Evolutionary conservation across 2,113 vertebrate genomes (phyloP).

Genomic region (Lepus americanus): DNA sequence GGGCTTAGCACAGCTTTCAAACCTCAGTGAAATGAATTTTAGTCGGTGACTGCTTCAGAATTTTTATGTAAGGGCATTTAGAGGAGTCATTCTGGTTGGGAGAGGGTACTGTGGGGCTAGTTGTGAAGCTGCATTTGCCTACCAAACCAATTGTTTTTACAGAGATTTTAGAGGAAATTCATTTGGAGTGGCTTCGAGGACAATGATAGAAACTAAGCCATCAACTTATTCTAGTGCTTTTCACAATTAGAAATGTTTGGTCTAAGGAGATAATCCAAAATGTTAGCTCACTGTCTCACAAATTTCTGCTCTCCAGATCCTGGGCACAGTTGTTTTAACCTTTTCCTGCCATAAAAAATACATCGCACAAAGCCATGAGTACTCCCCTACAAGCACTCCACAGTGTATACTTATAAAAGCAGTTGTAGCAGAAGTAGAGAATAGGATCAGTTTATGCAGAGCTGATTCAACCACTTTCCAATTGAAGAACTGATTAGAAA

Average conservation of each 20-base stretch:
- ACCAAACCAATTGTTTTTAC: background rate
- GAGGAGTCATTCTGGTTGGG: background rate
- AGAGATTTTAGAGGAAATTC: background rate
- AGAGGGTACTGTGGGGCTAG: background rate
- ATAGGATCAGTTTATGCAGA: background rate
- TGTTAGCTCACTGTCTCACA: slow-evolving; percentile 34
- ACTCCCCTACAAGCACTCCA: background rate
- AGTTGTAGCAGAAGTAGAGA: slow-evolving; percentile 14
- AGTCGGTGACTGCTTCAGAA: background rate
- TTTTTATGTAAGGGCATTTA: background rate
- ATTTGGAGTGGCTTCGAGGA: background rate
- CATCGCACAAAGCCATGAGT: background rate
- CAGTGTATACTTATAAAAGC: slow-evolving; percentile 1
- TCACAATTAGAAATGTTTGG: background rate
- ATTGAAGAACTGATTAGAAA: slow-evolving; percentile 65
- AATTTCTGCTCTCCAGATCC: slow-evolving; percentile 4
- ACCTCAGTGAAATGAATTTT: slow-evolving; percentile 24
- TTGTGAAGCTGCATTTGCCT: background rate
- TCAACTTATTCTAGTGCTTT: background rate
- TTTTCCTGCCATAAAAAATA: slow-evolving; percentile 37
- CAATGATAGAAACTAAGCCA: background rate
- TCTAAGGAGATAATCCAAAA: background rate
- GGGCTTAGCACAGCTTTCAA: background rate
- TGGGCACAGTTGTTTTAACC: background rate
- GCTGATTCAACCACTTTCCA: slow-evolving; percentile 25